A percentile compares a stretch with the other conserved stretches of the same genome.
Evolutionary conservation across 2,888 invertebrate species (phyloP).

Genomic region (Pseudococcus jackbeardsleyi): DNA sequence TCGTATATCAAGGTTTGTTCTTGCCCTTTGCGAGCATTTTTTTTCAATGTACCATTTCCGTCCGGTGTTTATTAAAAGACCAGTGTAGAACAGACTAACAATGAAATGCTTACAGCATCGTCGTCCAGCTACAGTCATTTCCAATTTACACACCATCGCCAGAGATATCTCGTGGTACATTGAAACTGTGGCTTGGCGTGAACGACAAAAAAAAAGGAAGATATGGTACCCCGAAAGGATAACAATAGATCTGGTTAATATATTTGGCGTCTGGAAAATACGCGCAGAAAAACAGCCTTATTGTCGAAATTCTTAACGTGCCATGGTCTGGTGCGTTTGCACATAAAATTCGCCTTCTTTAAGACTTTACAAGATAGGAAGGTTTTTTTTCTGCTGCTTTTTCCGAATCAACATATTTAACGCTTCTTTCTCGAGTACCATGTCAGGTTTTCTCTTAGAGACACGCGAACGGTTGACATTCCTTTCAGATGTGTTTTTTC

Average conservation of each 20-base stretch:
- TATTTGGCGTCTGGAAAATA: slow-evolving; percentile 58
- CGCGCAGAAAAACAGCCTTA: background rate
- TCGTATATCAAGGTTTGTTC: background rate
- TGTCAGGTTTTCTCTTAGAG: background rate
- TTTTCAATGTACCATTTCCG: background rate
- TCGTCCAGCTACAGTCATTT: background rate
- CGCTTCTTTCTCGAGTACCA: slow-evolving; percentile 5
- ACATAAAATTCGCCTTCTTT: background rate
- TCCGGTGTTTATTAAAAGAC: background rate
- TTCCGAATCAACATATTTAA: background rate
- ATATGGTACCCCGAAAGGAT: slow-evolving; percentile 13
- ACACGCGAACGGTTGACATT: slow-evolving; percentile 20
- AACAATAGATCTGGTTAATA: slow-evolving; percentile 49
- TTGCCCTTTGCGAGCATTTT: background rate
- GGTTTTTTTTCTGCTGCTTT: background rate
- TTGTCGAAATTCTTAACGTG: slow-evolving; percentile 47
- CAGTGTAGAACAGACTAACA: too few relatives aligned
- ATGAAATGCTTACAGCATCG: too few relatives aligned
- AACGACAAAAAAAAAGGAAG: background rate
- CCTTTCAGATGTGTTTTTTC: background rate
- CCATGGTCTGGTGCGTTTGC: slow-evolving; percentile 43
- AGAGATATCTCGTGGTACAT: background rate
- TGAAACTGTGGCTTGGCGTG: background rate
- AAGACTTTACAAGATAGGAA: background rate
- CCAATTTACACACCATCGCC: background rate